Percentiles rank a stretch among this genome's conserved stretches.
phyloP scores from a whole-genome alignment of 2,888 invertebrate species.

The Drosophila fungiperda region DNA sequence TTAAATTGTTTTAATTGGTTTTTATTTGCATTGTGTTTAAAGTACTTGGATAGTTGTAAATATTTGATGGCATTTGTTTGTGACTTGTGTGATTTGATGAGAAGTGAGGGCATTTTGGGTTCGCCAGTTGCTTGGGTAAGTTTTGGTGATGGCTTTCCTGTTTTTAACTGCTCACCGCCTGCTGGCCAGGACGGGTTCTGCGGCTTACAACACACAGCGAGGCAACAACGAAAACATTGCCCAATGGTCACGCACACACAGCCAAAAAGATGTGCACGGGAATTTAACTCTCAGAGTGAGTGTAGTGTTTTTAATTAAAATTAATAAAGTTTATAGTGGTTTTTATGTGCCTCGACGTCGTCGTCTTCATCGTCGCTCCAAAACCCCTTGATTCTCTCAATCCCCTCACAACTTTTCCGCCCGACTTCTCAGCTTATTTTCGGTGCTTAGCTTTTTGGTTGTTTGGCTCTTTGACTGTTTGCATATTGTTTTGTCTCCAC shows the following conservation, averaged over 20 bases:
- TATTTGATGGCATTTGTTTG: not conserved
- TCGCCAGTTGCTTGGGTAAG: not conserved
- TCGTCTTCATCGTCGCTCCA: not conserved
- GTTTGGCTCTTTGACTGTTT: slow-evolving; percentile 18
- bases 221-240: slow-evolving; percentile 44
- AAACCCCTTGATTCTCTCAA: slow-evolving; percentile 3
- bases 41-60: not conserved
- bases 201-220: slow-evolving; percentile 64
- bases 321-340: slow-evolving; percentile 78
- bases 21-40: not conserved
- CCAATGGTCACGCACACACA: slow-evolving; percentile 62
- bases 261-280: slow-evolving; percentile 50
- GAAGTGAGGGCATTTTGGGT: slow-evolving; percentile 8
- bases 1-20: not conserved
- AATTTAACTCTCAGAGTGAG: slow-evolving; percentile 75
- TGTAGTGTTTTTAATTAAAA: slow-evolving; percentile 79
- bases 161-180: slow-evolving; percentile 73
- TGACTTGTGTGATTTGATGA: not conserved
- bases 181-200: slow-evolving; percentile 72
- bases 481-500: slow-evolving; percentile 30
- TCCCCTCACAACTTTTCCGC: not conserved
- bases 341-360: slow-evolving; percentile 55
- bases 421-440: slow-evolving; percentile 36
- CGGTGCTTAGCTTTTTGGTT: slow-evolving; percentile 43
- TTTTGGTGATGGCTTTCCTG: slow-evolving; percentile 66